Percentiles rank a stretch among this genome's conserved stretches.
Conservation (phyloP, 2,888 invertebrate species). For the Kryphioiulus occultus region DNA sequence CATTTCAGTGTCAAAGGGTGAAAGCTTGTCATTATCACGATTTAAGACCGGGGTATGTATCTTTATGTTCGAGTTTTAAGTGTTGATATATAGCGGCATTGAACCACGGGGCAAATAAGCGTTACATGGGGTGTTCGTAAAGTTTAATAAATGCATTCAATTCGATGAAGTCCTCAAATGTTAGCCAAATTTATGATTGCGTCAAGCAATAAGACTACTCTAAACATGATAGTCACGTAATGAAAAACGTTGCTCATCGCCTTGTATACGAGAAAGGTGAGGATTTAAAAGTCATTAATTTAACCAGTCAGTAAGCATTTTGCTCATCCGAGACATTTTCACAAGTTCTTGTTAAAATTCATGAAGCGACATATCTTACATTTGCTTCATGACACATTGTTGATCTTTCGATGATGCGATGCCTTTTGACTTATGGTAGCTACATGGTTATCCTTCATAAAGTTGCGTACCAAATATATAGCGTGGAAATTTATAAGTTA, state of each 20-base stretch:
- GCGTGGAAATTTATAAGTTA: not conserved
- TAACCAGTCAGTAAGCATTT: not conserved
- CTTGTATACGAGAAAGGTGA: not conserved
- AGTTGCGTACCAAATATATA: too few relatives aligned
- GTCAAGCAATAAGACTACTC: not conserved
- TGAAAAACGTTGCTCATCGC: conserved; percentile 4
- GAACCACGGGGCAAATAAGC: not conserved
- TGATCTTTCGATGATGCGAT: not conserved
- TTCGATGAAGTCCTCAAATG: not conserved
- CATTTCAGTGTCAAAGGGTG: too few relatives aligned
- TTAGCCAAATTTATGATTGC: not conserved
- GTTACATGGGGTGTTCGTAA: not conserved
- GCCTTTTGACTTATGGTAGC: not conserved
- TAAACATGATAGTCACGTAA: not conserved
- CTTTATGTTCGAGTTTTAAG: not conserved
- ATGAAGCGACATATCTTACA: not conserved
- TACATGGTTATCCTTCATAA: not conserved
- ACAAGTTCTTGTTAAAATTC: conserved; percentile 6
- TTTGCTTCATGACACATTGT: not conserved
- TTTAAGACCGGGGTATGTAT: not conserved
- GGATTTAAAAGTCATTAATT: not conserved
- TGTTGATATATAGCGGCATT: conserved; percentile 24
- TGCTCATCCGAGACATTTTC: not conserved
- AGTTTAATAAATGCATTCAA: not conserved
- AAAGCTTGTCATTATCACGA: not conserved